These are phyloP conservation scores for Caradrina clavipalpis DNA, from an alignment of 2,888 invertebrate species.

Conservation along the genomic window DNA sequence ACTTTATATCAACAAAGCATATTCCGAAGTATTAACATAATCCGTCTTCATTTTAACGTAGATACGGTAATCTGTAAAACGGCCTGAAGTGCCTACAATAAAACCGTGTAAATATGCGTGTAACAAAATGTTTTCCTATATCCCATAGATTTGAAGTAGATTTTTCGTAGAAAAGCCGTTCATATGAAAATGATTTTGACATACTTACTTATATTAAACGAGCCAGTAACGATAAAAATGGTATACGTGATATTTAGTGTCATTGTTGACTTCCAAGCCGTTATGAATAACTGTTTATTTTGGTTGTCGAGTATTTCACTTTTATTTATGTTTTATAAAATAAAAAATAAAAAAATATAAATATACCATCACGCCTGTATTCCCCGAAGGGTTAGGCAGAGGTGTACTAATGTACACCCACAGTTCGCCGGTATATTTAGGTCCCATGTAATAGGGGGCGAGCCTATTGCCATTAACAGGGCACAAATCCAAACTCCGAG, in stretches of 20 bases:
- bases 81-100: slow-evolving; percentile 38
- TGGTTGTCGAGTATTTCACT: no score
- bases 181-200: slow-evolving; percentile 20
- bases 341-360: no score
- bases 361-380: no score
- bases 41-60: slow-evolving; percentile 62
- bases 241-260: background rate
- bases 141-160: slow-evolving; percentile 26
- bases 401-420: no score
- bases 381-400: no score
- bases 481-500: no score
- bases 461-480: no score
- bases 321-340: no score
- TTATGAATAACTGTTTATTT: background rate
- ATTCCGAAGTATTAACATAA: slow-evolving; percentile 63
- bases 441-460: no score
- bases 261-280: background rate
- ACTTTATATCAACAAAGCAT: slow-evolving; percentile 58
- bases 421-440: no score
- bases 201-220: slow-evolving; percentile 10
- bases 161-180: slow-evolving; percentile 18
- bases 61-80: slow-evolving; percentile 46
- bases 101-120: slow-evolving; percentile 47
- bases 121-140: slow-evolving; percentile 38
- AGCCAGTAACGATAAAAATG: background rate